Base-by-base conservation (phyloP, 2,797 vertebrate species). In the Rhadinocentrus ornatus region DNA sequence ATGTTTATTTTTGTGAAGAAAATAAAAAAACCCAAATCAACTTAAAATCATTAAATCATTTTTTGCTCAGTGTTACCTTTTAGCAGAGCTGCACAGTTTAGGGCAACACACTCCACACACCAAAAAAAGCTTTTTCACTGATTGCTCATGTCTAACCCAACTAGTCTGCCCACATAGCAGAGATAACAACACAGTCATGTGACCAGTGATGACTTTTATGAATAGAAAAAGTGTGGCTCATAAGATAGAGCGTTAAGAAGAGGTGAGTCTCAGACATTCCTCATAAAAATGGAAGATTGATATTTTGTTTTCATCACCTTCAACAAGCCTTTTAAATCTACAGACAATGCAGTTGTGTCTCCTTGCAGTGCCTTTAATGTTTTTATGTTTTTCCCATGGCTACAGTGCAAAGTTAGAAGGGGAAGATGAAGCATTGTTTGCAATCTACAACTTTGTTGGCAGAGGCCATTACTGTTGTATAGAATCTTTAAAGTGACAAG, bases 111-210 rank as follows among this genome's bases (percentile, higher is more conserved):
- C 31, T 69, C n/a, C 15, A 44, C 16, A 20, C 50, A 11, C 53
- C 20, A 32, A 61, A 54, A 31, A 32, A 61, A 54, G 34, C 55
- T 67, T 48, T 46, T 57, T 67, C n/a, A 6, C 59, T 31, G 65
- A 20, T 69, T 62, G 46, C 41, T 29, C 7, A 16, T 63, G 22
- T 73, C 35, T 5, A 6, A 20, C 53, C 69, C 54, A 37, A 29
- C 73, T 24, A 0, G 71, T 71, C 48, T 10, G 2, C 15, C 74
- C 59, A 61, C 78, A 34, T 62, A 61, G 44, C 46, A 41, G 6
- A 37, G 7, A 31, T 3, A 64, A 26, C 37, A 29, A 35, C 35
- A 58, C 3, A 5, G 16, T 62, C 62, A 60, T 34, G 52, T 69
- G 29, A 46, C 69, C 53, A 35, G 8, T 48, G 29, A 13, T 39